phyloP scores from a whole-genome alignment of 2,113 vertebrate species.

The Platysternon megacephalum region DNA sequence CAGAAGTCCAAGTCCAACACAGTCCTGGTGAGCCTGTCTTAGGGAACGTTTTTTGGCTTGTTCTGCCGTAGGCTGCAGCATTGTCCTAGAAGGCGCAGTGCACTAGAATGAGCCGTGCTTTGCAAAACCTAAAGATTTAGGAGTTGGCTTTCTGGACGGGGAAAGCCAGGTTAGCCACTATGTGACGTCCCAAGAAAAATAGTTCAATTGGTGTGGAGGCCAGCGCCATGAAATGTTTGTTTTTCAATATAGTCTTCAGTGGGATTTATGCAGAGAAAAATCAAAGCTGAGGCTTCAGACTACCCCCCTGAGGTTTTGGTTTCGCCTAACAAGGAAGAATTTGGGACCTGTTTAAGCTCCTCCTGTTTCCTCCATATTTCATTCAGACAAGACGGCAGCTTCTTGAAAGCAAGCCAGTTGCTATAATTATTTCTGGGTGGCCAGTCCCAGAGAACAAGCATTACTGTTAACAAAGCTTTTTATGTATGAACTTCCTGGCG shows the following conservation, averaged over 20 bases:
- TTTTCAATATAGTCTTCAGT: background rate
- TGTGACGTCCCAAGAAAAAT: background rate
- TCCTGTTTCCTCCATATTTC: background rate
- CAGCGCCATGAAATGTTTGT: background rate
- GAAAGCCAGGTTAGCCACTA: background rate
- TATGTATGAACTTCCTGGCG: background rate
- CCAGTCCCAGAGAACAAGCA: background rate
- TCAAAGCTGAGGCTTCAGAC: background rate
- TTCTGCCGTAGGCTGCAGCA: no score
- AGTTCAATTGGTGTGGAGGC: background rate
- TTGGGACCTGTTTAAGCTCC: background rate
- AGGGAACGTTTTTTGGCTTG: background rate
- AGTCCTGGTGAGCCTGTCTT: no score
- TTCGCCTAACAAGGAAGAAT: background rate
- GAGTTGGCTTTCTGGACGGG: no score
- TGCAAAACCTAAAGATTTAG: background rate
- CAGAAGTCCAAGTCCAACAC: background rate
- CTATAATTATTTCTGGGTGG: slow-evolving; percentile 25
- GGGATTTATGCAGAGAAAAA: background rate
- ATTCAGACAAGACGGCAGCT: background rate
- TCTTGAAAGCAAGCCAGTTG: background rate
- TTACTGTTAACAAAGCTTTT: background rate
- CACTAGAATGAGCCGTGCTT: background rate
- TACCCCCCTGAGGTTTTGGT: background rate
- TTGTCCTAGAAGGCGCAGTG: background rate